These are phyloP conservation scores for Tragelaphus oryx DNA, from an alignment of 2,797 vertebrate genomes.

Conservation along the genomic window DNA sequence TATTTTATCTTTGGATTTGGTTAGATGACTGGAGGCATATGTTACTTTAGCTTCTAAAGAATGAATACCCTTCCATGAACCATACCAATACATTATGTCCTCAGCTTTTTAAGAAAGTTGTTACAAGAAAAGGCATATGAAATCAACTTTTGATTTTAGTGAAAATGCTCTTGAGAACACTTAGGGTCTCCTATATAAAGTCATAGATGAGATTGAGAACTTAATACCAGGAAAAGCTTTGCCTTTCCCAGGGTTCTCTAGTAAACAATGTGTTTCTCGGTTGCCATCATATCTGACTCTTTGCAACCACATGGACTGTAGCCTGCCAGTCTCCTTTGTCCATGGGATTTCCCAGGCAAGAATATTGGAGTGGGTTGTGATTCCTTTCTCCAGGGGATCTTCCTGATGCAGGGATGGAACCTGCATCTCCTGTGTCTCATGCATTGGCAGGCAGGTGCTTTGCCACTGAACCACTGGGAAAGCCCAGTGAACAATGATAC, in stretches of 20 bases:
- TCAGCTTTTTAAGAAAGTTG: not conserved
- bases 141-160: conserved; percentile 38
- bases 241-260: not conserved
- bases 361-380: not conserved
- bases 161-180: conserved; percentile 34
- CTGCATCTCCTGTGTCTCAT: not conserved
- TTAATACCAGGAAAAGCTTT: conserved; percentile 29
- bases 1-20: conserved; percentile 63
- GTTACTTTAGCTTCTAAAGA: conserved; percentile 47
- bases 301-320: not conserved
- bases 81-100: not conserved
- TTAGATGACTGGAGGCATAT: conserved; percentile 38
- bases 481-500: not conserved
- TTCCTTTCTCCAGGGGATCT: not conserved
- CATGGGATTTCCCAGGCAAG: not conserved
- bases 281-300: not conserved
- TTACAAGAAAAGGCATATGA: conserved; percentile 17
- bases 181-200: not conserved
- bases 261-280: not conserved
- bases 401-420: not conserved
- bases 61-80: conserved; percentile 25
- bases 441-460: not conserved
- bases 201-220: conserved; percentile 3
- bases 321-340: not conserved
- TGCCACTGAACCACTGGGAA: not conserved